Base-by-base conservation (phyloP, 2,797 vertebrate genomes). In the Austrolebias charrua region DNA sequence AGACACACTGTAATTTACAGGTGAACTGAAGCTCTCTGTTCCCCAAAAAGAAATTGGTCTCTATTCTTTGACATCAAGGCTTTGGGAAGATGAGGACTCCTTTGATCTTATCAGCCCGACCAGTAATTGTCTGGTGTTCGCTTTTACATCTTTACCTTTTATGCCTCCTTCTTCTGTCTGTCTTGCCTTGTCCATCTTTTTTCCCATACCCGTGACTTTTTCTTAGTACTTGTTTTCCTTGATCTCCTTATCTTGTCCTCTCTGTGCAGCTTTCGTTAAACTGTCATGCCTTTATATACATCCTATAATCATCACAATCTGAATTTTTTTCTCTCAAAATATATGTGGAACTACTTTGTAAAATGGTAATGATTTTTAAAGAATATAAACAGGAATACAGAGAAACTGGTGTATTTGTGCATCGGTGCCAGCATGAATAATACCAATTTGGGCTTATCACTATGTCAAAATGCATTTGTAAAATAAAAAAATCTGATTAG, bases 31-130 rank as follows among this genome's bases (percentile, higher is more conserved):
- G 79, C 80, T 71, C 80, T 75, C 73, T 84, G 84, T 82, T 86
- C 87, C 81, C 79, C 70, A 66, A 80, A n/a, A 68, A 77, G 87
- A 89, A 91, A 91, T 90, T 91, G 86, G 73, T 76, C 85, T 88
- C 82, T 68, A 73, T 91, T 91, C 84, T 88, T 81, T 82, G 89
- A 90, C 90, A 88, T 87, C 76, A 55, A 74, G 67, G 79, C 82
- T 89, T 87, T 88, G 75, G 78, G 73, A 84, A 79, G 83, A 73
- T 69, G 76, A 55, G 31, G 80, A 84, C 84, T 88, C 85, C 85
- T 92, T 91, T 91, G 84, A 90, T 92, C 83, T 86, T 82, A 81
- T 75, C 79, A 76, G 75, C 46, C 77, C 72, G 35, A 73, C 67
- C 63, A 73, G 77, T 86, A 71, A 40, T 71, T 69, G 78, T 81